These are phyloP conservation scores for Phyllotreta cruciferae DNA, from an alignment of 2,888 invertebrate species.

Conservation along the genomic window DNA sequence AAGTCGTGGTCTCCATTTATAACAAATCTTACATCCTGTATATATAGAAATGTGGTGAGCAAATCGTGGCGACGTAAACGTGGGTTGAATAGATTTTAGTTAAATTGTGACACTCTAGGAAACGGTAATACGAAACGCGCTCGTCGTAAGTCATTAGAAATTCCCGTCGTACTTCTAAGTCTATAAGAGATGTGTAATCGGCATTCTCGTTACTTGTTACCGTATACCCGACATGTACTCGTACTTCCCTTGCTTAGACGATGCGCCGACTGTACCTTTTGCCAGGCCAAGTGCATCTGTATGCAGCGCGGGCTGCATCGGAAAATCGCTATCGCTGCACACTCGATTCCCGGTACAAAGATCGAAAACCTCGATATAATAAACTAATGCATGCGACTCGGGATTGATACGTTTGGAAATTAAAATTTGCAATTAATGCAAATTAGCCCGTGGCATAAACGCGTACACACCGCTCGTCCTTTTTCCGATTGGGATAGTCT, in stretches of 20 bases:
- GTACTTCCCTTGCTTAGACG: conserved; percentile 24
- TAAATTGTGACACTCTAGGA: conserved; percentile 19
- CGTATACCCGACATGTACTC: conserved; percentile 18
- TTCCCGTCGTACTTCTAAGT: conserved; percentile 27
- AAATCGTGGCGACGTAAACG: conserved; percentile 17
- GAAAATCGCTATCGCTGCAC: conserved; percentile 21
- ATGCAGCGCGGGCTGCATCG: conserved; percentile 2
- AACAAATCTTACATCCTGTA: too few species aligned
- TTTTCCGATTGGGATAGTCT: conserved; percentile 13
- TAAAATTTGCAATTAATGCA: too few species aligned
- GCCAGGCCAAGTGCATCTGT: not conserved
- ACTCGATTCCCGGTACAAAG: conserved; percentile 6
- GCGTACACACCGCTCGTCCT: conserved; percentile 15
- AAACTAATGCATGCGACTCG: too few species aligned
- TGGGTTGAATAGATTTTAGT: conserved; percentile 22
- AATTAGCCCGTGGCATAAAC: too few species aligned
- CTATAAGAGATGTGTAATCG: conserved; percentile 18
- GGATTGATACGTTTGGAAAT: too few species aligned
- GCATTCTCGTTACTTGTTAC: conserved; percentile 24
- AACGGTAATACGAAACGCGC: conserved; percentile 24
- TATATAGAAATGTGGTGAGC: too few species aligned
- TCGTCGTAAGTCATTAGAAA: conserved; percentile 30
- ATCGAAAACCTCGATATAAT: too few species aligned
- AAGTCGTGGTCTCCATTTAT: too few species aligned
- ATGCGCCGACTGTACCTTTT: conserved; percentile 20